Percentiles rank a stretch among this genome's conserved stretches.
Evolutionary conservation across 2,113 vertebrate species (phyloP).

Genomic region (Takifugu flavidus): DNA sequence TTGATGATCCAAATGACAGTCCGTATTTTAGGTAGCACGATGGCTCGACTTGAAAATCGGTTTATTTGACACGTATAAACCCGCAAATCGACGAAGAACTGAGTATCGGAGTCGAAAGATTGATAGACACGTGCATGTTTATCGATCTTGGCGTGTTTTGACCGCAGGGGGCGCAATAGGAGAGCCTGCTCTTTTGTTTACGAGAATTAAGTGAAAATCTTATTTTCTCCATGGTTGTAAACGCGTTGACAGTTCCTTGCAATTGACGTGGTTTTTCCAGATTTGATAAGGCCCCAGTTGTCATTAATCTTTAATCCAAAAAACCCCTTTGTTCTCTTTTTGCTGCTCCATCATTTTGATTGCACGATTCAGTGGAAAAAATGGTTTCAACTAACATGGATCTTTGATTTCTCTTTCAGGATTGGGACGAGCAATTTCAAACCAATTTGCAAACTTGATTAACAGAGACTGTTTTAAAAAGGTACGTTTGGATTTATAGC

Average conservation of each 20-base stretch:
- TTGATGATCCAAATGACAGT: too few relatives aligned
- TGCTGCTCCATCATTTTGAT: conserved; percentile 48
- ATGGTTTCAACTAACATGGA: conserved; percentile 7
- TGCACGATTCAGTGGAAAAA: conserved; percentile 33
- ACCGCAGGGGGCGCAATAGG: conserved; percentile 71
- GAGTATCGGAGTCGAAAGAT: not conserved
- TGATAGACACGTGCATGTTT: conserved; percentile 37
- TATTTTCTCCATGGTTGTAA: not conserved
- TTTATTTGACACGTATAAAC: too few relatives aligned
- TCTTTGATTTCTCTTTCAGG: conserved; percentile 46
- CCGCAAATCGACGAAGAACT: too few relatives aligned
- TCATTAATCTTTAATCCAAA: not conserved
- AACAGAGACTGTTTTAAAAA: conserved; percentile 67
- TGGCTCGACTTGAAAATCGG: too few relatives aligned
- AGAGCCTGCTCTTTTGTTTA: conserved; percentile 72
- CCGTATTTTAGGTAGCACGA: too few relatives aligned
- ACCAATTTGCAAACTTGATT: conserved; percentile 79
- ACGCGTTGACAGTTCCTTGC: not conserved
- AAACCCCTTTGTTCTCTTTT: conserved; percentile 22
- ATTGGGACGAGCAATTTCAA: conserved; percentile 74
- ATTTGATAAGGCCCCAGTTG: not conserved
- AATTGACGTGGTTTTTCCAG: not conserved
- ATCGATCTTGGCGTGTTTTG: conserved; percentile 41
- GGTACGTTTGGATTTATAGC: conserved; percentile 53
- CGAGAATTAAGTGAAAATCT: conserved; percentile 59